phyloP scores from a whole-genome alignment of 2,888 invertebrate species.

The Lycia hirtaria region DNA sequence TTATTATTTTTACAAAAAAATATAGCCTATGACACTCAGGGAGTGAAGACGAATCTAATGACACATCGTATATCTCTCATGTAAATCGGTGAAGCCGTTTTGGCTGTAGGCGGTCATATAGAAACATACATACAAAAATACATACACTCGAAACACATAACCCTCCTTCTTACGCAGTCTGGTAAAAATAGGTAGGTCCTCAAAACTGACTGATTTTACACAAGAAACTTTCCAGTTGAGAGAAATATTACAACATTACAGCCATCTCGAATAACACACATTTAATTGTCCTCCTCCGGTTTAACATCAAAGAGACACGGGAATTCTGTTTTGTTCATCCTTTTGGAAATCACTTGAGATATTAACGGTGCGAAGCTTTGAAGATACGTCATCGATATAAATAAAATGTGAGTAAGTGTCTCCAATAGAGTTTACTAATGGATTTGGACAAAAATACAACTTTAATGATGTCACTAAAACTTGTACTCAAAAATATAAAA shows the following conservation, averaged over 20 bases:
- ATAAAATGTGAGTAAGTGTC: conserved; percentile 11
- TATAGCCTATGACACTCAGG: too few relatives aligned
- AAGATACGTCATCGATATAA: conserved; percentile 25
- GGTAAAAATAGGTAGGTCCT: too few relatives aligned
- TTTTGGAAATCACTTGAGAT: conserved; percentile 6
- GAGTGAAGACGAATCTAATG: too few relatives aligned
- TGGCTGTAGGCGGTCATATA: too few relatives aligned
- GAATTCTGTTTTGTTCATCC: conserved; percentile 3
- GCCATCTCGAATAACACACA: not conserved
- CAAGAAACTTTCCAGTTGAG: not conserved
- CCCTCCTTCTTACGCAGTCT: too few relatives aligned
- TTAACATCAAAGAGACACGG: conserved; percentile 23
- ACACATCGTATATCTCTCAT: too few relatives aligned
- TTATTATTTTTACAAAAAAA: too few relatives aligned
- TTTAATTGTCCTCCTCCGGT: not conserved
- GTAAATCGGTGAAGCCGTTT: too few relatives aligned
- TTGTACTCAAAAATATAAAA: not conserved
- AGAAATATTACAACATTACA: not conserved
- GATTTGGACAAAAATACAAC: conserved; percentile 4
- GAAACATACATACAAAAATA: too few relatives aligned
- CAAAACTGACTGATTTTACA: too few relatives aligned
- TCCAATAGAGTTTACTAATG: conserved; percentile 17
- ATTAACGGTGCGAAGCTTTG: conserved; percentile 16
- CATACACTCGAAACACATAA: too few relatives aligned
- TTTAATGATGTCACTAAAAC: not conserved